A percentile compares a stretch with the other conserved stretches of the same genome.
These are phyloP conservation scores for Speoplatyrhinus poulsoni DNA, from an alignment of 2,113 vertebrate genomes.

Conservation along the genomic window DNA sequence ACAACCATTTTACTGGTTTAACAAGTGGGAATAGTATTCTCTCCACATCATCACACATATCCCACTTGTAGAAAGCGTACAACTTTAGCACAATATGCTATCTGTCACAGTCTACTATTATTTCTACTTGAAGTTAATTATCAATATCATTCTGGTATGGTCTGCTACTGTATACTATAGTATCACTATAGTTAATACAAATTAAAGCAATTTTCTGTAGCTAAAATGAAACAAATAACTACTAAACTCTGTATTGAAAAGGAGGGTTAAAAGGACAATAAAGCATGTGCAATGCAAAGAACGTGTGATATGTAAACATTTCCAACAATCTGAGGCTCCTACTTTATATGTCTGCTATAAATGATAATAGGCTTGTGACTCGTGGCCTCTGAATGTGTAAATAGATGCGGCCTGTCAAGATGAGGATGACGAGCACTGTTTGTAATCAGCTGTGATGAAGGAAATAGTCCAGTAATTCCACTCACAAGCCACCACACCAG, in stretches of 20 bases:
- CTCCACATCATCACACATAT: slow-evolving; percentile 27
- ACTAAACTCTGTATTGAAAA: neutral
- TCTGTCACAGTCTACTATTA: slow-evolving; percentile 13
- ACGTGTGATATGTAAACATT: too few relatives aligned
- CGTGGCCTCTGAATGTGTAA: too few relatives aligned
- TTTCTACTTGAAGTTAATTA: slow-evolving; percentile 36
- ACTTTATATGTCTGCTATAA: too few relatives aligned
- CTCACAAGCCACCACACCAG: slow-evolving; percentile 42
- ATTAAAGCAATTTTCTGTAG: slow-evolving; percentile 38
- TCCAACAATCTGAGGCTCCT: too few relatives aligned
- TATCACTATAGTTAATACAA: slow-evolving; percentile 24
- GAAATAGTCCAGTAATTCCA: slow-evolving; percentile 55
- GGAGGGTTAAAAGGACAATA: too few relatives aligned
- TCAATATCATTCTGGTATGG: slow-evolving; percentile 6
- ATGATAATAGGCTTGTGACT: too few relatives aligned
- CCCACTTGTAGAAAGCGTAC: neutral
- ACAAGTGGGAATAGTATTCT: slow-evolving; percentile 19
- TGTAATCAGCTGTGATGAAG: slow-evolving; percentile 63
- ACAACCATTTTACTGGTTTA: slow-evolving; percentile 24
- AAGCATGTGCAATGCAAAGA: too few relatives aligned
- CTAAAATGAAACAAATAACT: slow-evolving; percentile 15
- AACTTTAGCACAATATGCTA: slow-evolving; percentile 3
- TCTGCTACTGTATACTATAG: too few relatives aligned
- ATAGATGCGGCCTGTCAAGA: too few relatives aligned
- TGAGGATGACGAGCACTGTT: too few relatives aligned